Evolutionary conservation across 2,113 vertebrate species (phyloP), one percentile per base, ranked within the genome.

Genomic region (Phrynocephalus versicolor): DNA sequence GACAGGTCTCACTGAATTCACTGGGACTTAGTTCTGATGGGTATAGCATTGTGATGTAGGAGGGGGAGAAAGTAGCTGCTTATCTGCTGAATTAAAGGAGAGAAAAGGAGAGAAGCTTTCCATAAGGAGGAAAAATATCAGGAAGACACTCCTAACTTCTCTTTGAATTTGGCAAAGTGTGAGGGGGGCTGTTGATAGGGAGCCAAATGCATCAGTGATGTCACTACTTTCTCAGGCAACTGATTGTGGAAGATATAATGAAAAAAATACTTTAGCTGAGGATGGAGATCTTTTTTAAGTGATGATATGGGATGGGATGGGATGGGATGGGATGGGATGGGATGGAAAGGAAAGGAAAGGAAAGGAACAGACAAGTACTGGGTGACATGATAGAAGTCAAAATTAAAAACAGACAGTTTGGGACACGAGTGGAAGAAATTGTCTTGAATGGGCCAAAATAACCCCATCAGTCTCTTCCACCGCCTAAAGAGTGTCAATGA

Each of bases 241-340:
- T 95, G 94, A 95, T n/a, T 95, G 87, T 92, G 84, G 91, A 84
- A 94, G 90, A 93, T 88, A 81, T 91, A 89, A 93, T 87, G 90
- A 89, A 94, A 91, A 90, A 86, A 82, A 92, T 85, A 89, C 91
- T 94, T 93, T 78, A 94, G 93, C 93, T 92, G 69, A 91, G 93
- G 89, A 93, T 87, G 92, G 91, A 91, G 92, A 18, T 77, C 19
- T n/a, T n/a, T n/a, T n/a, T n/a, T n/a, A n/a, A n/a, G n/a, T n/a
- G n/a, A n/a, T n/a, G n/a, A n/a, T n/a, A n/a, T n/a, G n/a, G n/a
- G n/a, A n/a, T n/a, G n/a, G n/a, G n/a, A n/a, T n/a, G n/a, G n/a
- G n/a, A n/a, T n/a, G n/a, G n/a, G n/a, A n/a, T n/a, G n/a, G n/a
- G n/a, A n/a, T n/a, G n/a, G n/a, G n/a, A n/a, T n/a, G n/a, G n/a